Evolutionary conservation across 1,140 invertebrate species (phyloP), one percentile per base, ranked within the genome.

Genomic region (Littorina saxatilis): DNA sequence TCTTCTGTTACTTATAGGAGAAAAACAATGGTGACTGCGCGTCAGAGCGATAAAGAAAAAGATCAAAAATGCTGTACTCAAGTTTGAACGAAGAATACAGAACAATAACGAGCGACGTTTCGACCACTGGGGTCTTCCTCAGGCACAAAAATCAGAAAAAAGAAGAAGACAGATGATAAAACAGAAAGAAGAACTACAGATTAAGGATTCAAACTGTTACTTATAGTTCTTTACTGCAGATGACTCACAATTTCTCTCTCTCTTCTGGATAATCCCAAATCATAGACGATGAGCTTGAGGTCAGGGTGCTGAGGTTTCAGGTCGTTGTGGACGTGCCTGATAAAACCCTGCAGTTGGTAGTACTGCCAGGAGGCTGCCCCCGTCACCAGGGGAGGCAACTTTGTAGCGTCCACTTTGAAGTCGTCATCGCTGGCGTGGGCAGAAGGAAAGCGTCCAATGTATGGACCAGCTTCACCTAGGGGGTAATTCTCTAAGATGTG

Each of bases 321-420:
- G 13, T 82, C 83, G 9, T 86, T 75, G 32, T 43, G 43, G 3
- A 86, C 70, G 40, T 84, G 83, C 29, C 72, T 29, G 0, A 84
- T 29, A 5, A 84, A 68, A 29, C 80, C 83, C 43, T 84, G 81
- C 29, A 84, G 2, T 23, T 81, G 75, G 40, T 80, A 89, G 73
- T 88, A 90, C 58, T 89, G 83, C 9, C 78, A 32, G 11, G 89
- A 85, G 2, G 85, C 74, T 13, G 87, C 83, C 13, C 86, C 88
- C 20, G 88, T 90, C 15, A 90, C 87, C 13, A 90, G 37, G 11
- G 85, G 83, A 4, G 88, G 88, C n/a, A 89, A 82, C 23, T 66
- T 52, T 1, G 63, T 37, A 27, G 86, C 47, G 35, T 87, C 85
- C 39, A 52, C 61, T 3, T 84, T 84, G 23, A 83, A 82, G 39